Conservation (phyloP, 2,113 vertebrate species). For the Mesitornis unicolor region DNA sequence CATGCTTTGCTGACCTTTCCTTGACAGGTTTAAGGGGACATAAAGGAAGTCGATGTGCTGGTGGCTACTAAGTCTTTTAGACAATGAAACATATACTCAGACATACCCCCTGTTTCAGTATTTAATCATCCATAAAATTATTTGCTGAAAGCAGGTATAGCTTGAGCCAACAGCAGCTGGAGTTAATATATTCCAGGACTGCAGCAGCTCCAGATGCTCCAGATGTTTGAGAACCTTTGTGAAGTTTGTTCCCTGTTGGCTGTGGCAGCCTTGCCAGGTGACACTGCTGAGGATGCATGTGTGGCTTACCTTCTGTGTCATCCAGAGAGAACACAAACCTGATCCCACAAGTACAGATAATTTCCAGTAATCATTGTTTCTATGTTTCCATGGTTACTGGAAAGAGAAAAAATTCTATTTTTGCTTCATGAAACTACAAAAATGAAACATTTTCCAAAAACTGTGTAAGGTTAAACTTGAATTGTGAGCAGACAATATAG, state of each 20-base stretch:
- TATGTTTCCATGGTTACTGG: conserved; percentile 31
- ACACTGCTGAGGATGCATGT: neutral
- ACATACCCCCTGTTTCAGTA: neutral
- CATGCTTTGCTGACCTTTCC: neutral
- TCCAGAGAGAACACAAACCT: neutral
- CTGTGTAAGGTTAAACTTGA: neutral
- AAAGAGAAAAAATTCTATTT: neutral
- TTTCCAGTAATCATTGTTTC: conserved; percentile 28
- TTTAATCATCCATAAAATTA: neutral
- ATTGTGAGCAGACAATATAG: neutral
- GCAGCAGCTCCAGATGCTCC: neutral
- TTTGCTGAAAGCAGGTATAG: neutral
- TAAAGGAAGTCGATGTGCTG: neutral
- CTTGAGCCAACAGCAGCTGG: neutral
- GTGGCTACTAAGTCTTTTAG: neutral
- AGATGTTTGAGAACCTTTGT: neutral
- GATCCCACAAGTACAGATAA: neutral
- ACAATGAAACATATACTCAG: neutral
- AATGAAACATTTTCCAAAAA: neutral
- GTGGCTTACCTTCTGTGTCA: neutral
- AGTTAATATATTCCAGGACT: neutral
- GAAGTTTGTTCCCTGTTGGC: neutral
- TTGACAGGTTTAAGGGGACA: neutral
- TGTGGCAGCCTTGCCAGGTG: neutral
- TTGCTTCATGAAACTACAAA: neutral